These are phyloP conservation scores for Nilaparvata lugens DNA, from an alignment of 1,140 invertebrate species.

Conservation along the genomic window DNA sequence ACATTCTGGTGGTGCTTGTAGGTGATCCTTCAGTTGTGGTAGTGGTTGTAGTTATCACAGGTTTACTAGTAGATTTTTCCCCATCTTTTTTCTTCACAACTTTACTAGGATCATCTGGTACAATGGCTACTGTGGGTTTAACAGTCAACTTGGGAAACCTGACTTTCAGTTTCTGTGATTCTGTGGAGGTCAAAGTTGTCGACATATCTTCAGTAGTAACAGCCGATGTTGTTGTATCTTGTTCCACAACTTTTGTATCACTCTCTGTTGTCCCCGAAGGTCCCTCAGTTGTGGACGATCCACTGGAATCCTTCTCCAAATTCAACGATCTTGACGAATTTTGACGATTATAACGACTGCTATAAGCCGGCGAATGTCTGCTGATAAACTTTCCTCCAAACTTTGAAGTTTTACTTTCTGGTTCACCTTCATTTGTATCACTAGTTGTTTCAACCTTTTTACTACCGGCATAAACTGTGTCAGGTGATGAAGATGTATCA, in stretches of 20 bases:
- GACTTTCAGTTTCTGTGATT: slow-evolving; percentile 13
- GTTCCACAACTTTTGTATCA: too few species aligned
- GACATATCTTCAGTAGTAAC: background rate
- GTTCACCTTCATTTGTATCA: background rate
- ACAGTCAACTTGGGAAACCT: slow-evolving; percentile 15
- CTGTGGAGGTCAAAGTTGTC: too few species aligned
- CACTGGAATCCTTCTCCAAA: too few species aligned
- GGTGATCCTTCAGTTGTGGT: slow-evolving; percentile 15
- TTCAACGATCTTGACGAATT: too few species aligned
- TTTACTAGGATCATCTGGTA: slow-evolving; percentile 12
- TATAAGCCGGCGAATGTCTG: slow-evolving; percentile 8
- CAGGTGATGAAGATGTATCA: background rate
- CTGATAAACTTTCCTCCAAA: slow-evolving; percentile 6
- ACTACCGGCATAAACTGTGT: background rate
- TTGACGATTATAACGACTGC: slow-evolving; percentile 12
- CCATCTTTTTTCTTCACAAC: background rate
- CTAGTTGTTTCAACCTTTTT: background rate
- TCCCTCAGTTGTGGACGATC: too few species aligned
- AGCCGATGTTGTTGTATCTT: too few species aligned
- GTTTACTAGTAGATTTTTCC: background rate
- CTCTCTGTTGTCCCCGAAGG: too few species aligned
- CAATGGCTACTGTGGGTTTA: slow-evolving; percentile 7
- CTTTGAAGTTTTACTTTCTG: background rate
- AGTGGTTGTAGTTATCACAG: slow-evolving; percentile 11
- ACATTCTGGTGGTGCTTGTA: slow-evolving; percentile 20